Conservation (phyloP, 2,888 invertebrate species). For the Cryptocephalus primarius region DNA sequence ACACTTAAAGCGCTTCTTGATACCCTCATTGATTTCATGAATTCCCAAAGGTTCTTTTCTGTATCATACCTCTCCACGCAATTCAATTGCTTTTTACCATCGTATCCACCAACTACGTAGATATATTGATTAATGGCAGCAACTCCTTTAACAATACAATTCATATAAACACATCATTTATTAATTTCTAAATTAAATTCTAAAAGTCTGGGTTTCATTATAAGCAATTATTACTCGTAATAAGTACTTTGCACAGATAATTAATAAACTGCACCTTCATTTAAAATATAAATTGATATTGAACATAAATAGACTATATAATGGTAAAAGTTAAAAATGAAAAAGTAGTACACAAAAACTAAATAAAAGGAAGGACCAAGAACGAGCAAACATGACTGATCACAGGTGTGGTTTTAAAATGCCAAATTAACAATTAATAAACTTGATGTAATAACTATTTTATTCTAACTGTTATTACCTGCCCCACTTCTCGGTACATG, state of each 20-base stretch:
- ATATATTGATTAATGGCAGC: slow-evolving; percentile 76
- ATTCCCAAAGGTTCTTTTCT: slow-evolving; percentile 70
- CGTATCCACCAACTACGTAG: slow-evolving; percentile 93
- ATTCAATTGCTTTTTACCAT: slow-evolving; percentile 69
- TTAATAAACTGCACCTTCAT: not conserved
- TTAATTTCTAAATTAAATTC: not conserved
- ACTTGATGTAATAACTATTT: not conserved
- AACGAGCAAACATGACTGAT: too few relatives aligned
- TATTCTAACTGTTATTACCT: slow-evolving; percentile 40
- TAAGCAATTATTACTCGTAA: too few relatives aligned
- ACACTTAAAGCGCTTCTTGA: slow-evolving; percentile 83
- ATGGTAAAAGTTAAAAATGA: too few relatives aligned
- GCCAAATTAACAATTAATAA: too few relatives aligned
- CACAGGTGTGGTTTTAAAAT: too few relatives aligned
- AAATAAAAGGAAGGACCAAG: too few relatives aligned
- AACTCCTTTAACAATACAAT: slow-evolving; percentile 46
- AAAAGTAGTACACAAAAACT: too few relatives aligned
- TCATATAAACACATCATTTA: not conserved
- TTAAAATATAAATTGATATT: too few relatives aligned
- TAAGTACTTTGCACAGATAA: too few relatives aligned
- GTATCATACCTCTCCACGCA: slow-evolving; percentile 83
- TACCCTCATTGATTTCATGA: slow-evolving; percentile 61
- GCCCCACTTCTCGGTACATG: slow-evolving; percentile 71
- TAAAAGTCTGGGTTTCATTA: too few relatives aligned
- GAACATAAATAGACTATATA: too few relatives aligned